Evolutionary conservation across 2,113 vertebrate genomes (phyloP), one percentile per base, ranked within the genome.

Genomic region (Stomatorhinus ivindoensis): DNA sequence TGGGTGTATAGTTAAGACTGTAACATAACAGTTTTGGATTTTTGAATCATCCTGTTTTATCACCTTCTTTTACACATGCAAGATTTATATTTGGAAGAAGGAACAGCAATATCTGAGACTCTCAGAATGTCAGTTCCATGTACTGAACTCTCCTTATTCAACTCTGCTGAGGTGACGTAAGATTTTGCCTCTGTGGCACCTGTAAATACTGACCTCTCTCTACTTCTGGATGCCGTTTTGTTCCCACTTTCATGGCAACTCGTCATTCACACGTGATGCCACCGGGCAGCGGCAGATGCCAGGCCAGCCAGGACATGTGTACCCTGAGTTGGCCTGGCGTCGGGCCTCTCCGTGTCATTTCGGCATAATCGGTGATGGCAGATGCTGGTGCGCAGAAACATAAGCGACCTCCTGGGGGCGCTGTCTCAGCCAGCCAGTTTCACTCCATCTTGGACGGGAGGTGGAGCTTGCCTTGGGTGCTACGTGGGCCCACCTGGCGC

Each of bases 311-410:
- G 82, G 42, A 85, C 44, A 47, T 27, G 11, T 90, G 91, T 88
- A 53, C 90, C 91, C 88, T 89, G 83, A 89, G 87, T 83, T 91
- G 88, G 90, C 91, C 91, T 91, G 90, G 89, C 89, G 65, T 88
- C 90, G 91, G 86, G 88, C 89, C 27, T 82, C 92, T 73, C 44
- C 27, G 24, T 47, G 9, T 90, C 88, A 87, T 90, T 90, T 84
- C 85, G 73, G 90, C 94, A 88, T 95, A 95, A 93, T 95, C 94
- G 93, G 93, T 89, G 89, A 93, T 91, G 92, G 91, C 92, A 87
- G 73, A 42, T 86, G 76, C 17, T 24, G 17, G 39, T 82, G 76
- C 1, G 4, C 10, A 44, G 35, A 44, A 19, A 46, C 82, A 46
- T 1, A 47, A 47, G 17, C 2, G 0, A 15, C 65, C 19, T 21